These are phyloP conservation scores for Stichopus horrens DNA, from an alignment of 53 echinoderm and acorn worm genomes.

Conservation along the genomic window DNA sequence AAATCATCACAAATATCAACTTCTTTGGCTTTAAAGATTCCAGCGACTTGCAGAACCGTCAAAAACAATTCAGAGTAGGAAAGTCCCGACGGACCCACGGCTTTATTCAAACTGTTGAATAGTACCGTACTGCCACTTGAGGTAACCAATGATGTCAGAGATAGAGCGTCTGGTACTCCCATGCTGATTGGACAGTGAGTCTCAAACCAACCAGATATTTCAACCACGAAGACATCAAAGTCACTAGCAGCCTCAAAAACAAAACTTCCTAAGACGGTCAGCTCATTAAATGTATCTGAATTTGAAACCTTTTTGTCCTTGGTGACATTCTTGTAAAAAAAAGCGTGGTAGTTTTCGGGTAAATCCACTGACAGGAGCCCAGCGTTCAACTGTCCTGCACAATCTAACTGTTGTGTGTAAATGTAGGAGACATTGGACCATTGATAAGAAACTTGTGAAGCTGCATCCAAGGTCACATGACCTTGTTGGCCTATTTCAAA, in stretches of 20 bases:
- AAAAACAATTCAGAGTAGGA: constrained; percentile 44
- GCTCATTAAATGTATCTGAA: neutral
- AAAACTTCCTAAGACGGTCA: neutral
- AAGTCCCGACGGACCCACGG: constrained; percentile 43
- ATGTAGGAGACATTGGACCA: constrained; percentile 21
- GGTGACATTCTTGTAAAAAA: neutral
- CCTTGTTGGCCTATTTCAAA: constrained; percentile 4
- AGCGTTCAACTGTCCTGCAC: constrained; percentile 13
- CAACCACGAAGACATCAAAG: constrained; percentile 43
- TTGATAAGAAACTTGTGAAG: neutral
- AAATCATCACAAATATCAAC: constrained; percentile 46
- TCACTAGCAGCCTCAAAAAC: constrained; percentile 21
- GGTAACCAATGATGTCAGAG: constrained; percentile 40
- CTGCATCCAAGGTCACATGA: constrained; percentile 6
- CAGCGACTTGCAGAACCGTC: constrained; percentile 46
- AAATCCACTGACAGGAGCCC: constrained; percentile 14
- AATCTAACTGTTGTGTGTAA: neutral
- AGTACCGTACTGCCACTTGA: constrained; percentile 50
- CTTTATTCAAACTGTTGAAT: constrained; percentile 59
- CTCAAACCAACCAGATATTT: constrained; percentile 55
- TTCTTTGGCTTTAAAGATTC: constrained; percentile 52
- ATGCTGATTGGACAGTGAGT: constrained; percentile 53
- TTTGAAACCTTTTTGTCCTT: constrained; percentile 10
- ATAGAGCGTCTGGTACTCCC: constrained; percentile 39
- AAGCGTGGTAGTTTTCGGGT: constrained; percentile 46